phyloP scores from a whole-genome alignment of 2,113 vertebrate genomes.

The Chaetops frenatus region DNA sequence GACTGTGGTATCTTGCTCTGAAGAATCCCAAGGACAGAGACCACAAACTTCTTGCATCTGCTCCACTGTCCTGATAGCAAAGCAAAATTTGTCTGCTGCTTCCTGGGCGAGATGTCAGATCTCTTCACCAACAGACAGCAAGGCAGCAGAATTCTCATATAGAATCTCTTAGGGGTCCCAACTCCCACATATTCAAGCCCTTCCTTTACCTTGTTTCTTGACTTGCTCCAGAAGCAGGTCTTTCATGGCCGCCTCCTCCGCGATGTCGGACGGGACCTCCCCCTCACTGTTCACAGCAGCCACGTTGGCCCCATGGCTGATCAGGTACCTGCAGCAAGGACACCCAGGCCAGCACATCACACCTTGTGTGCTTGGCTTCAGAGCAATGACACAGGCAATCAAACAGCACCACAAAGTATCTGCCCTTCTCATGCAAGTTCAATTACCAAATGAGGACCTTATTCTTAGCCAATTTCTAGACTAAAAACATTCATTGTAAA shows the following conservation, averaged over 20 bases:
- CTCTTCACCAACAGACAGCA: not conserved
- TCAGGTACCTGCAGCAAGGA: conserved; percentile 76
- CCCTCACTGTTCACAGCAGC: conserved; percentile 90
- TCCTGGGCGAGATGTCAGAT: not conserved
- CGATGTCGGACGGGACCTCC: conserved; percentile 89
- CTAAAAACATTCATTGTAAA: not conserved
- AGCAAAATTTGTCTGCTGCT: not conserved
- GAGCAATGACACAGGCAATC: not conserved
- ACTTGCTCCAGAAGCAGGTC: conserved; percentile 84
- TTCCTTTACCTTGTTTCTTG: conserved; percentile 75
- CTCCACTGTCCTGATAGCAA: not conserved
- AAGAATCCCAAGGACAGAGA: not conserved
- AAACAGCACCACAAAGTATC: not conserved
- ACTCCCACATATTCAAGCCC: not conserved
- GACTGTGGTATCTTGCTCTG: not conserved
- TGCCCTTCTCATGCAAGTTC: not conserved
- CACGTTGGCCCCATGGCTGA: conserved; percentile 81
- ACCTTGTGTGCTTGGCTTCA: not conserved
- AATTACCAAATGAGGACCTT: not conserved
- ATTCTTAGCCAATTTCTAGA: not conserved
- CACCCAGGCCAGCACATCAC: not conserved
- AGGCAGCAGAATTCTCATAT: not conserved
- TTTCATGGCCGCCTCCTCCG: conserved; percentile 89
- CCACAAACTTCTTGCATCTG: not conserved
- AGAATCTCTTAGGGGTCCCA: not conserved